Evolutionary conservation across 2,888 invertebrate species (phyloP).

Genomic region (Cataglyphis albicans): DNA sequence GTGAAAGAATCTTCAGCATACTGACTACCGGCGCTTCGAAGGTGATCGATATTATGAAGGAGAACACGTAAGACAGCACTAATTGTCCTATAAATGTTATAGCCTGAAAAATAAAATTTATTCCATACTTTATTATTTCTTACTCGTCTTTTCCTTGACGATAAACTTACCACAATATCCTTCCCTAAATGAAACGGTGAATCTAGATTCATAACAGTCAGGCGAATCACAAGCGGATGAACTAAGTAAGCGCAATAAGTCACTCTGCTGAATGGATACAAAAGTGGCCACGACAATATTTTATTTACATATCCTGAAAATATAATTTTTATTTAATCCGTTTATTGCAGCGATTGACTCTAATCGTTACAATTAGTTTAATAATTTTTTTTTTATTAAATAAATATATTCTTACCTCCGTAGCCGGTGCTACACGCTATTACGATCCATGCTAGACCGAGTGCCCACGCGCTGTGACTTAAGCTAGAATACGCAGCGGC

Average conservation of each 20-base stretch:
- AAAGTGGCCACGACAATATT: conserved; percentile 91
- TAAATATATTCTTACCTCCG: conserved; percentile 88
- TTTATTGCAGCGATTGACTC: background rate
- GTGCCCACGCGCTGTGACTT: conserved; percentile 94
- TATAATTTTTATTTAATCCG: background rate
- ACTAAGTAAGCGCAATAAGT: conserved; percentile 95
- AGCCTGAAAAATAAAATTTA: conserved; percentile 87
- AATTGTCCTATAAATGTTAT: conserved; percentile 93
- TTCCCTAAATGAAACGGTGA: conserved; percentile 93
- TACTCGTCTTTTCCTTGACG: background rate
- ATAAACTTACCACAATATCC: conserved; percentile 89
- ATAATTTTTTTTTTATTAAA: background rate
- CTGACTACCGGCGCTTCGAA: conserved; percentile 95
- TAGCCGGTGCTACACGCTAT: conserved; percentile 94
- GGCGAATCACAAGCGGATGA: conserved; percentile 93
- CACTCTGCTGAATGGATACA: conserved; percentile 94
- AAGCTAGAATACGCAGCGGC: conserved; percentile 93
- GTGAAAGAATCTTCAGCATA: conserved; percentile 90
- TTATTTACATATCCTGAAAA: conserved; percentile 88
- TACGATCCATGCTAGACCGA: conserved; percentile 93
- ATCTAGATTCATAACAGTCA: conserved; percentile 93
- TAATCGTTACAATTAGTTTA: conserved; percentile 2
- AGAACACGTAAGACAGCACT: conserved; percentile 92
- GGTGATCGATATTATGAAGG: conserved; percentile 92
- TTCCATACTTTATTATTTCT: background rate